Base-by-base conservation (phyloP, 2,113 vertebrate species). In the Baryphthengus martii region DNA sequence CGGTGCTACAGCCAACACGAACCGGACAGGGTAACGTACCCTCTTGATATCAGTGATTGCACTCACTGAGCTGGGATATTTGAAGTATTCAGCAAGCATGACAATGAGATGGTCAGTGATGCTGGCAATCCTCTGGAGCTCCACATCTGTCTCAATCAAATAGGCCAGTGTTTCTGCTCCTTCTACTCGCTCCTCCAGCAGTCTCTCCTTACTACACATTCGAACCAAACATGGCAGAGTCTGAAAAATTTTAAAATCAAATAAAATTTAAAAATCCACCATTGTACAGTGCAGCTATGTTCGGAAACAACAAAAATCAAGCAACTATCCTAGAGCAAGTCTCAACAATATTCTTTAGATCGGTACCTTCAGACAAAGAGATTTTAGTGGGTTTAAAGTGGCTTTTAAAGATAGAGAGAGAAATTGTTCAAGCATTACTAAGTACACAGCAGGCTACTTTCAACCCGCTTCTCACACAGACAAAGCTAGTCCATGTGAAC, bases 1-100 rank as follows among this genome's bases (percentile, higher is more conserved):
- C 78, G 40, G 89, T 63, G 29, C 53, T 85, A 63, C 62, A 89
- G 52, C 42, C 81, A 67, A 75, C n/a, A n/a, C n/a, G 44, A 52
- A 70, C 13, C 15, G 13, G 40, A 53, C 78, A 78, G 75, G 35
- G 89, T 77, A 93, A 97, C 98, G 11, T 97, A 99, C 99, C 99
- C 99, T 98, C 97, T 99, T 99, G 97, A 99, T 99, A 97, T 99
- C 99, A 9, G 99, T 98, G 98, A 99, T 99, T 95, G 99, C 99
- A 11, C 99, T 99, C 97, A 99, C 99, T 7, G 99, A 99, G 98
- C 99, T 99, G 89, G 99, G 99, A 92, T 99, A 99, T 95, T 99
- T 99, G 98, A 99, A 99, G 98, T 99, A 99, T 97, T 99, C 99
- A 0, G 99, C 99, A 90, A 99, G 97, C 99, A 99, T 99, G 94